A percentile compares a stretch with the other conserved stretches of the same genome.
phyloP scores from a whole-genome alignment of 1,140 invertebrate genomes.

The Leptinotarsa texana region DNA sequence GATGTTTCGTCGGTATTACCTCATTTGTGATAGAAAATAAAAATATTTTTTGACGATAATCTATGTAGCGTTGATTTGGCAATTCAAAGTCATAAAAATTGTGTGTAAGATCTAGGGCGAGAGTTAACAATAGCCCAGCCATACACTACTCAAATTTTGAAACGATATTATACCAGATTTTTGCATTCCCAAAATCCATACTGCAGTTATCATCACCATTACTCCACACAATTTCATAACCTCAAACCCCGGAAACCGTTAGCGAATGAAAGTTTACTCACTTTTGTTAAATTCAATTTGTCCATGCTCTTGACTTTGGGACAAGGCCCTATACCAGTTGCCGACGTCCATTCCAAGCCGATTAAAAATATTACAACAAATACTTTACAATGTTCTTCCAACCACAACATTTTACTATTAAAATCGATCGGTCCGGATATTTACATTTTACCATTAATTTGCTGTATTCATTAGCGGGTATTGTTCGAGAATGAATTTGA shows the following conservation, averaged over 20 bases:
- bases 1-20: no score
- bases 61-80: no score
- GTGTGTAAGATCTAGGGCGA: no score
- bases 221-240: conserved; percentile 2
- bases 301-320: conserved; percentile 63
- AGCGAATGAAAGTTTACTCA: conserved; percentile 52
- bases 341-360: conserved; percentile 20
- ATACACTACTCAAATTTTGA: no score
- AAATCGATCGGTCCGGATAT: conserved; percentile 7
- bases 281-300: conserved; percentile 63
- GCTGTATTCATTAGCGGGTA: conserved; percentile 14
- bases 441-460: conserved; percentile 10
- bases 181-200: no score
- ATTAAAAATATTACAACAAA: conserved; percentile 17
- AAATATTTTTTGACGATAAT: no score
- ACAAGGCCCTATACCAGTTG: conserved; percentile 63
- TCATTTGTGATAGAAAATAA: no score
- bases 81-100: no score
- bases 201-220: conserved; percentile 2
- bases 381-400: conserved; percentile 25
- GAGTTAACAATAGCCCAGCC: no score
- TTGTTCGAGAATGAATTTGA: not conserved
- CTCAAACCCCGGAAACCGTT: not conserved
- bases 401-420: conserved; percentile 30
- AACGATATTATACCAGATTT: no score